Base-by-base conservation (phyloP, 1,140 invertebrate genomes). In the Heliconius eleuchia region DNA sequence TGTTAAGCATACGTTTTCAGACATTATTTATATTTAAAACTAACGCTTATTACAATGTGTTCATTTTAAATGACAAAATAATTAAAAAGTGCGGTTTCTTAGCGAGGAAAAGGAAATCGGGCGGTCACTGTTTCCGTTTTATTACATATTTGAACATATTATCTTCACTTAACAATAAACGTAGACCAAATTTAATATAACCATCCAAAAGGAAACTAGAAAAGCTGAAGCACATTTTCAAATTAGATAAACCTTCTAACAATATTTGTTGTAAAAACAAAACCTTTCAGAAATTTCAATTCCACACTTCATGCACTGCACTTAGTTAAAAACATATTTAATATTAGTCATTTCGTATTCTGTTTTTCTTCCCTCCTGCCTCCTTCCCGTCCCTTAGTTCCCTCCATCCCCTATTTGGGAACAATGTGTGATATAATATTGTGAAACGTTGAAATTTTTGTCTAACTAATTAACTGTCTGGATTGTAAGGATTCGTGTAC, bases 251-350 rank as follows among this genome's bases (percentile, higher is more conserved):
- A 66, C 23, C 60, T 66, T 66, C 60, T 13, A 66, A 66, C 60
- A 66, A 66, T 66, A 66, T 66, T 66, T 66, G 60, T 66, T 66
- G 27, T 27, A 66, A 66, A 66, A 66, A 66, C 60, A 66, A 30
- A 66, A 66, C 9, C 60, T 66, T 66, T 66, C 27, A 30, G 23
- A 66, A 66, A 66, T 66, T 66, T 66, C 60, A 66, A 66, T 66
- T 66, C 60, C 60, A 30, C 60, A 66, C 60, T 66, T 66, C 60
- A 66, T 66, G 60, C 57, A 27, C 57, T 60, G 57, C 60, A 66
- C 60, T 66, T 66, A 66, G 60, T 66, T 66, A 66, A 66, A 66
- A 66, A 66, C 60, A 66, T 66, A 66, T 66, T 66, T 66, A 66
- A 27, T 66, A 66, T 66, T 27, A 66, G 60, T 66, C 60, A 66